These are phyloP conservation scores for Lytechinus pictus DNA, from an alignment of 35 echinoderm and acorn worm species.

Conservation along the genomic window DNA sequence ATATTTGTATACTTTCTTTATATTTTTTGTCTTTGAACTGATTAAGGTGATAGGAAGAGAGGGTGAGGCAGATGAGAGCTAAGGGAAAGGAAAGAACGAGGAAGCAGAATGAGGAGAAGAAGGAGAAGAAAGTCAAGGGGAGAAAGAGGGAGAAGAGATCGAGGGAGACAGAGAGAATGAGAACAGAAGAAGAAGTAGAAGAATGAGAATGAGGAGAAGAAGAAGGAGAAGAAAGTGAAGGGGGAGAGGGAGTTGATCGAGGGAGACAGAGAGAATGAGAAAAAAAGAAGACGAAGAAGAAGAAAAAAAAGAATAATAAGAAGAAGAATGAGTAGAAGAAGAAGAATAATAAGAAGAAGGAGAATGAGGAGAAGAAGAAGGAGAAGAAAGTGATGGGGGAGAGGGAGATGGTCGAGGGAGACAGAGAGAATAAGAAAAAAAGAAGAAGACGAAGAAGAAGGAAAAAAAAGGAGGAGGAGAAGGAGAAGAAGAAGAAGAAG, in stretches of 20 bases:
- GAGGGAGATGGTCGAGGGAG: not conserved
- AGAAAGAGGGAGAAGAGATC: not conserved
- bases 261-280: not conserved
- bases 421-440: not conserved
- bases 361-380: not conserved
- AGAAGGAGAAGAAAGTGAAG: not conserved
- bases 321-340: not conserved
- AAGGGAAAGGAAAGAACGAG: no score
- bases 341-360: not conserved
- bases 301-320: not conserved
- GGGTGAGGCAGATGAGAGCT: no score
- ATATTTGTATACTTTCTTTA: no score
- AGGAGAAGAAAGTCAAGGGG: not conserved
- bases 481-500: not conserved
- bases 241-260: not conserved
- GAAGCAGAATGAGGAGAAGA: no score
- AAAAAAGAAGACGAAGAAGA: no score
- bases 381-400: not conserved
- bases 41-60: not conserved
- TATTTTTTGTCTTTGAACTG: not conserved
- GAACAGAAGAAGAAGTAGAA: no score
- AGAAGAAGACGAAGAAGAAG: not conserved
- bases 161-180: no score
- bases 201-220: not conserved
- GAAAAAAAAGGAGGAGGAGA: not conserved